phyloP scores from a whole-genome alignment of 1,140 invertebrate species.

The Hycleus phaleratus region DNA sequence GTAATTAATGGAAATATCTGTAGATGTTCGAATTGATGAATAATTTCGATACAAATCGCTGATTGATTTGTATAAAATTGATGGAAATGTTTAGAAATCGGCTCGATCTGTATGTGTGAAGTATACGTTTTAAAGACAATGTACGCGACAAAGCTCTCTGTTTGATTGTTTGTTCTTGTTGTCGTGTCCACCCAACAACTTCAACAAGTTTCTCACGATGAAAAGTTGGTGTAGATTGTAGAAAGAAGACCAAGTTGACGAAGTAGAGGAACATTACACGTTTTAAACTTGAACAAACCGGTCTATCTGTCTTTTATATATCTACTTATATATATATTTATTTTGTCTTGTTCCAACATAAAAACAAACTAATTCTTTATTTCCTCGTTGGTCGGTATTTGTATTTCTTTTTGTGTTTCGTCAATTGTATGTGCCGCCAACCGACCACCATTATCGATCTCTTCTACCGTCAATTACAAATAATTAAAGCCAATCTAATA shows the following conservation, averaged over 20 bases:
- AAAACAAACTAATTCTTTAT: conserved; percentile 19
- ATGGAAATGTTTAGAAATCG: too few species aligned
- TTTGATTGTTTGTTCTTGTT: too few species aligned
- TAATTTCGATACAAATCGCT: too few species aligned
- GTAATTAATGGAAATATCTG: too few species aligned
- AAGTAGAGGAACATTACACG: background rate
- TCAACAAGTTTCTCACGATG: too few species aligned
- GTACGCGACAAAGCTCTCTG: too few species aligned
- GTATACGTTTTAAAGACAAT: too few species aligned
- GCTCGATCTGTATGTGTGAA: too few species aligned
- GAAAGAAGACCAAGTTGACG: background rate
- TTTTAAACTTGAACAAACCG: background rate
- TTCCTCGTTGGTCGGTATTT: conserved; percentile 8
- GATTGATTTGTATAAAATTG: too few species aligned
- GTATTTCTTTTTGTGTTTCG: too few species aligned
- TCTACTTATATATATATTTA: background rate
- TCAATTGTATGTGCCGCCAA: conserved; percentile 21
- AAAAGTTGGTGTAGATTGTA: background rate
- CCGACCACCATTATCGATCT: conserved; percentile 24
- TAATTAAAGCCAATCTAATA: conserved; percentile 14
- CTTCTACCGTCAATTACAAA: conserved; percentile 26
- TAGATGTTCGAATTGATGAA: too few species aligned
- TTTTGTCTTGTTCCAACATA: background rate
- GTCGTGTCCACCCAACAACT: too few species aligned
- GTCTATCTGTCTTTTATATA: background rate